These are phyloP conservation scores for Muraenolepis orangiensis DNA, from an alignment of 2,797 vertebrate genomes.

Conservation along the genomic window DNA sequence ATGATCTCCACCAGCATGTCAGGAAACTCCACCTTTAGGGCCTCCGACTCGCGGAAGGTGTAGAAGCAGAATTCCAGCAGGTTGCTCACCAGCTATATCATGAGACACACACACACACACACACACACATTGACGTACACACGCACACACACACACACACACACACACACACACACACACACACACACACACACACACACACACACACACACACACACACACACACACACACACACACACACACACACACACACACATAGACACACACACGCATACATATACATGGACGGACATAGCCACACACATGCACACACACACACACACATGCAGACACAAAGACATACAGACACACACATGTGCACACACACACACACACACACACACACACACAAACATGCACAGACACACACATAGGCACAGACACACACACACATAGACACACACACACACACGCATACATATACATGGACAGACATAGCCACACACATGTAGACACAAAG, in stretches of 20 bases:
- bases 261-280: too few relatives aligned
- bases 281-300: too few relatives aligned
- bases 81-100: constrained; percentile 92
- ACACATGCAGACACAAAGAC: too few relatives aligned
- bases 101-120: not conserved
- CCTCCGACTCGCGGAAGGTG: constrained; percentile 98
- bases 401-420: not conserved
- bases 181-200: constrained; percentile 17
- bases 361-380: not conserved
- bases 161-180: constrained; percentile 4
- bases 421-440: not conserved
- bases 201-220: constrained; percentile 23
- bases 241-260: not conserved
- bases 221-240: not conserved
- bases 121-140: not conserved
- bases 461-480: too few relatives aligned
- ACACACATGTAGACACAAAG: not conserved
- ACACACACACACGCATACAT: not conserved
- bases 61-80: constrained; percentile 98
- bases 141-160: not conserved
- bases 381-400: not conserved
- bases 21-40: constrained; percentile 97
- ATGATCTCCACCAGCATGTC: constrained; percentile 99
- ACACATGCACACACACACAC: not conserved
- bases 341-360: not conserved